These are phyloP conservation scores for Drosophila bunnanda DNA, from an alignment of 2,888 invertebrate genomes.

Conservation along the genomic window DNA sequence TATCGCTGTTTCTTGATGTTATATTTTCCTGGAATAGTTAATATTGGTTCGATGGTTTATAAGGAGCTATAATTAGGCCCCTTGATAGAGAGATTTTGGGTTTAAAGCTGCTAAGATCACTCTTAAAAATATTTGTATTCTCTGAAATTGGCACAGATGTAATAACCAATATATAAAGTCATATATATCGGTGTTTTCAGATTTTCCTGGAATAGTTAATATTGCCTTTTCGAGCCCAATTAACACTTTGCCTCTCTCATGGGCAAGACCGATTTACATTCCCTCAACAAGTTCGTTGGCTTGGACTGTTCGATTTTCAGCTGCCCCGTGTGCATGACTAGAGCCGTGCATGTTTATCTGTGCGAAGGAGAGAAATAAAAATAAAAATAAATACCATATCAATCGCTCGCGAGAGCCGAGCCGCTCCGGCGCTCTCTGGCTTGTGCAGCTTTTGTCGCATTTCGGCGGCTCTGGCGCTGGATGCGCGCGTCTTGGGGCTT, in stretches of 20 bases:
- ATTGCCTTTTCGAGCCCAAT: neutral
- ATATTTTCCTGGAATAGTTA: neutral
- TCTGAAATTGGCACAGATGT: neutral
- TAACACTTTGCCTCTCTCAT: constrained; percentile 9
- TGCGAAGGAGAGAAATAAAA: constrained; percentile 15
- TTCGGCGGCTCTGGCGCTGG: constrained; percentile 56
- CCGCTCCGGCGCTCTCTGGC: constrained; percentile 13
- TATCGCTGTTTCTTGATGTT: neutral
- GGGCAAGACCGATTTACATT: constrained; percentile 18
- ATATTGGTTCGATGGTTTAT: too few species aligned
- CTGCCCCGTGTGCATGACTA: constrained; percentile 37
- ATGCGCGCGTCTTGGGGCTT: constrained; percentile 62
- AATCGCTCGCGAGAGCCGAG: constrained; percentile 7
- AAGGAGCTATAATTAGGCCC: constrained; percentile 15
- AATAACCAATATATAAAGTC: neutral
- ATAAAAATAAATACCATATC: constrained; percentile 23
- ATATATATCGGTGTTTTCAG: neutral
- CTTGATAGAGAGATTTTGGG: neutral
- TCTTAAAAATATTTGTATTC: neutral
- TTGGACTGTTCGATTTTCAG: constrained; percentile 22
- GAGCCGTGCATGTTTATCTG: constrained; percentile 39
- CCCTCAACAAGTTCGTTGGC: constrained; percentile 38
- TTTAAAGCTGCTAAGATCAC: too few species aligned
- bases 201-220: neutral
- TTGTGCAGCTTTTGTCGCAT: constrained; percentile 45